These are phyloP conservation scores for Noctua fimbriata DNA, from an alignment of 2,888 invertebrate species.

Conservation along the genomic window DNA sequence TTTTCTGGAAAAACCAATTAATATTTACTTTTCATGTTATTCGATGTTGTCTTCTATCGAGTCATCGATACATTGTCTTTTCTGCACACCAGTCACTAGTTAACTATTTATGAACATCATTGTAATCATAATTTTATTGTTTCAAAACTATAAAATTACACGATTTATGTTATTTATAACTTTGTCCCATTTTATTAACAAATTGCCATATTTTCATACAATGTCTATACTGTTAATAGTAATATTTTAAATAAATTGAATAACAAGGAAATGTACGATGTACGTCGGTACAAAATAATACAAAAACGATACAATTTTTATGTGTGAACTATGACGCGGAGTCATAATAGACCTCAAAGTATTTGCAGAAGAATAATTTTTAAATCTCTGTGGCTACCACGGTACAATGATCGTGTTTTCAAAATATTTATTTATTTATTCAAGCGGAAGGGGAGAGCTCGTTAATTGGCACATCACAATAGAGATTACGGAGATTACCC, in stretches of 20 bases:
- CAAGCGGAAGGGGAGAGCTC: slow-evolving; percentile 88
- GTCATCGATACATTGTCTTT: slow-evolving; percentile 43
- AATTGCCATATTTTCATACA: slow-evolving; percentile 31
- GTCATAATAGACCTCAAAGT: slow-evolving; percentile 60
- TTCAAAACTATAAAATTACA: slow-evolving; percentile 60
- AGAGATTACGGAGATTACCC: slow-evolving; percentile 88
- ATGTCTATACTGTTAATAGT: slow-evolving; percentile 5
- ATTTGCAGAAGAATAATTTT: slow-evolving; percentile 71
- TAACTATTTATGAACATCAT: slow-evolving; percentile 57
- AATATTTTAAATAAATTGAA: slow-evolving; percentile 16
- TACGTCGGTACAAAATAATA: slow-evolving; percentile 11
- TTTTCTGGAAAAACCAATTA: not conserved
- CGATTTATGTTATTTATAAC: slow-evolving; percentile 56
- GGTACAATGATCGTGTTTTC: slow-evolving; percentile 74
- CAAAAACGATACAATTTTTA: slow-evolving; percentile 38
- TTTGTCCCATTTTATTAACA: slow-evolving; percentile 61
- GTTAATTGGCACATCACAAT: slow-evolving; percentile 89
- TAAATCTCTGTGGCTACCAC: slow-evolving; percentile 68
- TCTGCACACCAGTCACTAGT: slow-evolving; percentile 24
- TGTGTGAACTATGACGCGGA: slow-evolving; percentile 53
- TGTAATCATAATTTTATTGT: slow-evolving; percentile 67
- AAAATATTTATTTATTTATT: slow-evolving; percentile 88
- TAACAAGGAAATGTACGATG: slow-evolving; percentile 27
- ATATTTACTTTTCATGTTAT: not conserved
- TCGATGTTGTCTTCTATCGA: not conserved